Base-by-base conservation (phyloP, 2,113 vertebrate species). In the Prinia subflava region DNA sequence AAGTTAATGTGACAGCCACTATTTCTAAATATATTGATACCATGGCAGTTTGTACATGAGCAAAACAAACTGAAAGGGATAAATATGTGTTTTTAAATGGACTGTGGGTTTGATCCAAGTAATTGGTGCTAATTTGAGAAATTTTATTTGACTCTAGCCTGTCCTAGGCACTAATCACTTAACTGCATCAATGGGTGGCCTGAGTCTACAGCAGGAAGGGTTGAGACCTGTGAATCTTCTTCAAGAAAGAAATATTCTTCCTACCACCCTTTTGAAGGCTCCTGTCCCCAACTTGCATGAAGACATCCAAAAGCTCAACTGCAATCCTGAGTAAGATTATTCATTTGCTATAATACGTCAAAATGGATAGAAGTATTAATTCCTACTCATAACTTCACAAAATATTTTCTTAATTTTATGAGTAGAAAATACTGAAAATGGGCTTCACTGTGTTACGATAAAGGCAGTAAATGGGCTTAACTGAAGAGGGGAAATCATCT, bases 231-330 rank as follows among this genome's bases (percentile, higher is more conserved):
- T 99, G 83, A 99, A 99, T 97, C 98, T 99, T 92, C 98, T 99
- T 94, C 99, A 99, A 98, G 99, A 99, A 88, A 98, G 99, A 94
- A 99, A 99, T 96, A 98, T 99, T 90, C 98, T 99, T 88, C 99
- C 99, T 39, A 74, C 97, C 0, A 96, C 82, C 35, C 94, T 98
- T 25, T 73, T 99, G 74, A 92, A 98, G 21, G 97, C 99, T 83
- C 99, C 99, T 1, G 97, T 98, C 37, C 99, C 99, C 90, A 99
- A 98, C 93, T 98, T 99, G 92, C 98, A 99, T 64, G 98, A 99
- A 96, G 99, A 99, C 81, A 98, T 99, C 95, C 99, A 99, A 98
- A 99, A 98, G 87, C 96, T 99, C 82, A 99, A 99, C 96, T 99
- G 99, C 97, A 98, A 97, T 95, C 99, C 99, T 94, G 99, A 99